Percentiles rank a stretch among this genome's conserved stretches.
phyloP scores from a whole-genome alignment of 2,888 invertebrate genomes.

The Caenorhabditis uteleia region DNA sequence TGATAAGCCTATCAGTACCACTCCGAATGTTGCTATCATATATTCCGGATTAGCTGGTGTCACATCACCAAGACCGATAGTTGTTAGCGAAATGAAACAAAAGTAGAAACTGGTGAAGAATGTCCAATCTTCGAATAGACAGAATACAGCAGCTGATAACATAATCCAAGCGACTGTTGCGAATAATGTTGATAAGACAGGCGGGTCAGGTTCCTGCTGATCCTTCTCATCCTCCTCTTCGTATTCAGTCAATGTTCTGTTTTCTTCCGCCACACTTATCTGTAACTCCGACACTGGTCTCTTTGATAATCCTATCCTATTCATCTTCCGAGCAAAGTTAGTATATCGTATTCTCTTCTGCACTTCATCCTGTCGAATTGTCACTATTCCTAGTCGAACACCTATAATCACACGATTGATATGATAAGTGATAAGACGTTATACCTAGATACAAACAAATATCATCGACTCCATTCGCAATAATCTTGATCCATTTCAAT shows the following conservation, averaged over 20 bases:
- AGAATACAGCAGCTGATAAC: constrained; percentile 87
- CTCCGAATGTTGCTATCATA: constrained; percentile 70
- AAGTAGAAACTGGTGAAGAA: constrained; percentile 68
- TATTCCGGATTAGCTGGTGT: constrained; percentile 72
- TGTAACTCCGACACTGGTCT: constrained; percentile 5
- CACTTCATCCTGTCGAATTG: constrained; percentile 26
- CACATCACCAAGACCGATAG: constrained; percentile 72
- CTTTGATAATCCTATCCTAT: constrained; percentile 18
- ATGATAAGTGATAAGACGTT: background rate
- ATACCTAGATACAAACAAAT: constrained; percentile 38
- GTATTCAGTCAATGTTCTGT: constrained; percentile 6
- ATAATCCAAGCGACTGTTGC: constrained; percentile 80
- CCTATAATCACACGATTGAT: constrained; percentile 3
- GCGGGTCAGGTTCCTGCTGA: constrained; percentile 57
- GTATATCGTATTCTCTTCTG: constrained; percentile 22
- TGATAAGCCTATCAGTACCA: constrained; percentile 63
- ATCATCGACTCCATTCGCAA: constrained; percentile 33
- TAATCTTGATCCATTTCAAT: constrained; percentile 49
- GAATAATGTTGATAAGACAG: constrained; percentile 55
- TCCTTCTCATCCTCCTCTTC: constrained; percentile 37
- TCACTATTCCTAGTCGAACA: constrained; percentile 16
- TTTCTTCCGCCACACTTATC: constrained; percentile 24
- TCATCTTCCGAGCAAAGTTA: constrained; percentile 18
- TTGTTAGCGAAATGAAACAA: constrained; percentile 68
- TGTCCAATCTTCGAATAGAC: constrained; percentile 67